Evolutionary conservation across 1,140 invertebrate species (phyloP).

Genomic region (Bathynomus jamesi): DNA sequence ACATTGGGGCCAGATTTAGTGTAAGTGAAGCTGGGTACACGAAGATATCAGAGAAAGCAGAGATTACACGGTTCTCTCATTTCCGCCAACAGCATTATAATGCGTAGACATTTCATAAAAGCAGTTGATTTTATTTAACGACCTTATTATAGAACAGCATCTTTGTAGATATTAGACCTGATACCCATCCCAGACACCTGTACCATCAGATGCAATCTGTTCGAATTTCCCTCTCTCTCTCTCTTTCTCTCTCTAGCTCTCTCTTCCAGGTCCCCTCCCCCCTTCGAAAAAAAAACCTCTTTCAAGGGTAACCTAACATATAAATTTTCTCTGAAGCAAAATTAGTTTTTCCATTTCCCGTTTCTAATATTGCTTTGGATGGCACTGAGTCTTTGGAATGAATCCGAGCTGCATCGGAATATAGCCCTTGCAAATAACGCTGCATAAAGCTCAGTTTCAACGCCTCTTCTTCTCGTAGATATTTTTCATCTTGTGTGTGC

Average conservation of each 20-base stretch:
- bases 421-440: conserved; percentile 9
- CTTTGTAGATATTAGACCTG: not conserved
- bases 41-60: no score
- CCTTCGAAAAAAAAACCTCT: conserved; percentile 28
- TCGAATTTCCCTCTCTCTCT: not conserved
- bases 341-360: conserved; percentile 34
- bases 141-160: not conserved
- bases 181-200: not conserved
- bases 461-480: not conserved
- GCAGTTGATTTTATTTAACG: not conserved
- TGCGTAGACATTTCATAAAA: not conserved
- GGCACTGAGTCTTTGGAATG: conserved; percentile 23
- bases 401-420: conserved; percentile 8
- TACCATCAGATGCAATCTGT: not conserved
- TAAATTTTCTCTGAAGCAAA: conserved; percentile 32
- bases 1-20: no score
- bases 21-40: no score
- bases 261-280: not conserved
- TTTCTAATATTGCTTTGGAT: conserved; percentile 32
- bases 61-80: not conserved
- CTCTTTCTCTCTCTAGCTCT: no score
- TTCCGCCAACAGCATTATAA: no score
- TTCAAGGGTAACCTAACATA: conserved; percentile 33
- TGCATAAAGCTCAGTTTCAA: conserved; percentile 1
- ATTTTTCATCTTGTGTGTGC: conserved; percentile 26